Percentiles rank a stretch among this genome's conserved stretches.
phyloP scores from a whole-genome alignment of 2,888 invertebrate species.

The Prostheceraeus crozeri region DNA sequence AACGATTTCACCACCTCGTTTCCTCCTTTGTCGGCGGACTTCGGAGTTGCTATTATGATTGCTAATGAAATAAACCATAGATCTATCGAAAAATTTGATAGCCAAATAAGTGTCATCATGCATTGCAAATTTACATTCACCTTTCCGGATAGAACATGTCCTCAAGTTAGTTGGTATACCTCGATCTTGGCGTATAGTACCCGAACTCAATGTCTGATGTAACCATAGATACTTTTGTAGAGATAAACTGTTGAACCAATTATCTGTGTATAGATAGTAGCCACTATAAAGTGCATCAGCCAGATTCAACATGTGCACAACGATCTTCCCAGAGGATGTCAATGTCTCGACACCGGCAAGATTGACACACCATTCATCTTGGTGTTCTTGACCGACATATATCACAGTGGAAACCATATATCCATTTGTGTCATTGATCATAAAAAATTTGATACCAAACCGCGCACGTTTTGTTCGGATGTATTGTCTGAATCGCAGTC shows the following conservation, averaged over 20 bases:
- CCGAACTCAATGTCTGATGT: constrained; percentile 5
- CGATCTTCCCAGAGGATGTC: neutral
- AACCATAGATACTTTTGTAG: neutral
- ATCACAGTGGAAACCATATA: neutral
- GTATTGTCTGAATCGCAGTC: too few species aligned
- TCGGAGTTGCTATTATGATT: constrained; percentile 12
- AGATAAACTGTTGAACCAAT: constrained; percentile 12
- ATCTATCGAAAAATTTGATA: constrained; percentile 14
- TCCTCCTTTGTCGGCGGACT: neutral
- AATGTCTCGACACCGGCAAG: neutral
- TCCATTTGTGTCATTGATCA: constrained; percentile 4
- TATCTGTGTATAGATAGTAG: constrained; percentile 18
- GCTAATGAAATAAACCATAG: constrained; percentile 14
- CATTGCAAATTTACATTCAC: constrained; percentile 20
- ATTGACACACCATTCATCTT: neutral
- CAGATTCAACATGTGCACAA: neutral
- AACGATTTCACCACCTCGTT: constrained; percentile 2
- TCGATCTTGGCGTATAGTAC: constrained; percentile 3
- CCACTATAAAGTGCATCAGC: too few species aligned
- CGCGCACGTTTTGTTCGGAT: too few species aligned
- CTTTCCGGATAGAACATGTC: constrained; percentile 7
- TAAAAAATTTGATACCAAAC: neutral
- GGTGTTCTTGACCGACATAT: constrained; percentile 4
- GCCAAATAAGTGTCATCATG: constrained; percentile 11
- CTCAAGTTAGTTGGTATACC: neutral